These are phyloP conservation scores for Drosophila austrosaltans DNA, from an alignment of 2,888 invertebrate species.

Conservation along the genomic window DNA sequence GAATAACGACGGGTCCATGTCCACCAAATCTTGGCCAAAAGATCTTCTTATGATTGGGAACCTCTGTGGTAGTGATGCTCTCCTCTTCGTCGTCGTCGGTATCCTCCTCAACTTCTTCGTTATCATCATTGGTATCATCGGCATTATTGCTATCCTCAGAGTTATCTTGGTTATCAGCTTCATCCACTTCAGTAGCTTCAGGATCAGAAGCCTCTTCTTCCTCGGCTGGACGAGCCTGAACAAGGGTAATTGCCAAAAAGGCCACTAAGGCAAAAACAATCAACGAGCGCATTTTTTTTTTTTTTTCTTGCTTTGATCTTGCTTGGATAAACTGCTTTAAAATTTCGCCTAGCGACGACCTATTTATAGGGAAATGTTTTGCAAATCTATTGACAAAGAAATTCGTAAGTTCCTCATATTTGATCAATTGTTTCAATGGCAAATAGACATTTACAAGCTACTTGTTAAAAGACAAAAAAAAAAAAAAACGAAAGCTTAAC, in stretches of 20 bases:
- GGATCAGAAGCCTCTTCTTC: conserved; percentile 10
- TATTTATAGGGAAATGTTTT: conserved; percentile 32
- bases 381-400: conserved; percentile 13
- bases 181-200: not conserved
- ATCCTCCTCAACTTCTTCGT: conserved; percentile 7
- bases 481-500: not conserved
- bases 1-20: conserved; percentile 34
- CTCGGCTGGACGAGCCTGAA: conserved; percentile 32
- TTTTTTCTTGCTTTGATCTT: conserved; percentile 15
- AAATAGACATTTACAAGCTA: conserved; percentile 38
- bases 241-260: conserved; percentile 36
- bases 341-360: not conserved
- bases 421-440: conserved; percentile 39
- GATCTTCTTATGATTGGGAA: conserved; percentile 5
- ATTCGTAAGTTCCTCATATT: conserved; percentile 19
- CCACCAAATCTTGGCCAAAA: conserved; percentile 37
- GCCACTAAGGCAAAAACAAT: conserved; percentile 39
- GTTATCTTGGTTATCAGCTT: not conserved
- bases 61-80: not conserved
- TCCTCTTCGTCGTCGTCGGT: conserved; percentile 3
- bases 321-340: conserved; percentile 26
- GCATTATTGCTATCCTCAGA: not conserved
- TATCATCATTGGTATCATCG: not conserved
- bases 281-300: conserved; percentile 42
- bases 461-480: not conserved